Conservation (phyloP, 1,140 invertebrate species). For the Aphidius ervi region DNA sequence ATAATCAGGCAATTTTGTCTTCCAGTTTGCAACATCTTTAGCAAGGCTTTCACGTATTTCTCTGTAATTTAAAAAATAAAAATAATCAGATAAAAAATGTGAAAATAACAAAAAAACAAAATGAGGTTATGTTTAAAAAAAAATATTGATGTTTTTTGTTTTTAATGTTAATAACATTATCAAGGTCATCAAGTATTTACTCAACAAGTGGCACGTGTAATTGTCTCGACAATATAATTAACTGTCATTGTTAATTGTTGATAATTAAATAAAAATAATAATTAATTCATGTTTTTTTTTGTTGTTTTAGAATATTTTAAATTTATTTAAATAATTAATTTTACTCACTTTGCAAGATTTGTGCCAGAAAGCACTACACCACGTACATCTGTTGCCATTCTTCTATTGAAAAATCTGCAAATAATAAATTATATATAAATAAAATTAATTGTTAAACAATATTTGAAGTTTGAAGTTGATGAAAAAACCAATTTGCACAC, state of each 20-base stretch:
- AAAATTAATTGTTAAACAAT: slow-evolving; percentile 10
- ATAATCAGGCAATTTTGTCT: slow-evolving; percentile 60
- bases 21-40: slow-evolving; percentile 62
- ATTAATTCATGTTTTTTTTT: background rate
- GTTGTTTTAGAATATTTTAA: background rate
- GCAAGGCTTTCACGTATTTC: slow-evolving; percentile 69
- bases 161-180: no score
- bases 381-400: slow-evolving; percentile 35
- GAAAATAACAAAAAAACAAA: background rate
- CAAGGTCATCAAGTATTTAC: no score
- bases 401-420: slow-evolving; percentile 32
- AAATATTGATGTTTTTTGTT: background rate
- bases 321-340: background rate
- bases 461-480: slow-evolving; percentile 20
- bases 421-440: background rate
- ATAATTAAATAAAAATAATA: no score
- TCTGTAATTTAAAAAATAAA: slow-evolving; percentile 52
- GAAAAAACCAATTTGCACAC: no score
- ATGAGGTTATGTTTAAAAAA: background rate
- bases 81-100: no score
- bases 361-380: slow-evolving; percentile 42
- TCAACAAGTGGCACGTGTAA: no score
- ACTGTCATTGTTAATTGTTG: no score
- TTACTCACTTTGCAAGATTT: slow-evolving; percentile 41
- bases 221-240: no score